Conservation (phyloP, 2,113 vertebrate genomes). For the Monopterus albus region DNA sequence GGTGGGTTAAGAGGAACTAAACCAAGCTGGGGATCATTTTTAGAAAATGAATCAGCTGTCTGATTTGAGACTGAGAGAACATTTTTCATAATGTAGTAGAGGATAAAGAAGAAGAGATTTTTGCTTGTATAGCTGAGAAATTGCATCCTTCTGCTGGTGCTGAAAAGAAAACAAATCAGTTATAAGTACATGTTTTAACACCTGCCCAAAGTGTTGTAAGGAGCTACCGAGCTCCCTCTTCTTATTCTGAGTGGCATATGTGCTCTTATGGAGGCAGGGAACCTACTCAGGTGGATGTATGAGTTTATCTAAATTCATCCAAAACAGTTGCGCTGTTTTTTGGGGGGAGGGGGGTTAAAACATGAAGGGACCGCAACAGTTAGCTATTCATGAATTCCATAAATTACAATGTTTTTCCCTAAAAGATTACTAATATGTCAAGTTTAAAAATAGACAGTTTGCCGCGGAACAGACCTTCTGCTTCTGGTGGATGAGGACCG, state of each 20-base stretch:
- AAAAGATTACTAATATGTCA: slow-evolving; percentile 80
- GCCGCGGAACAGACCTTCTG: slow-evolving; percentile 58
- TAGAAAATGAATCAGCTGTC: slow-evolving; percentile 1
- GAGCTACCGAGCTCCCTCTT: not conserved
- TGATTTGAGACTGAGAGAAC: slow-evolving; percentile 11
- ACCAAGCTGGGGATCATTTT: not conserved
- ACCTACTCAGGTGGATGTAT: slow-evolving; percentile 26
- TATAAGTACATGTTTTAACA: slow-evolving; percentile 14
- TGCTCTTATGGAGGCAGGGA: slow-evolving; percentile 33
- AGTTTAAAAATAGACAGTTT: slow-evolving; percentile 78
- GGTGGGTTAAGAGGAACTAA: not conserved
- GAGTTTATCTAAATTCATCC: slow-evolving; percentile 61
- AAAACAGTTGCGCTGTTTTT: slow-evolving; percentile 32
- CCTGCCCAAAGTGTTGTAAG: slow-evolving; percentile 6
- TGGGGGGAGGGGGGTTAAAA: slow-evolving; percentile 51
- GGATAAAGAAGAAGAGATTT: slow-evolving; percentile 8
- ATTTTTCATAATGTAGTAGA: not conserved
- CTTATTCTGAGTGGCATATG: slow-evolving; percentile 47
- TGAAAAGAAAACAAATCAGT: slow-evolving; percentile 17
- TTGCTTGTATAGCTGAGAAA: not conserved
- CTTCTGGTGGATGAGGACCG: slow-evolving; percentile 60
- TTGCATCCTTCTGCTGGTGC: not conserved
- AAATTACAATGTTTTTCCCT: slow-evolving; percentile 75
- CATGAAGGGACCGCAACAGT: slow-evolving; percentile 62
- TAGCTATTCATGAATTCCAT: slow-evolving; percentile 80